A percentile compares a stretch with the other conserved stretches of the same genome.
These are phyloP conservation scores for Rotaria magnacalcarata DNA, from an alignment of 2,888 invertebrate species.

Conservation along the genomic window DNA sequence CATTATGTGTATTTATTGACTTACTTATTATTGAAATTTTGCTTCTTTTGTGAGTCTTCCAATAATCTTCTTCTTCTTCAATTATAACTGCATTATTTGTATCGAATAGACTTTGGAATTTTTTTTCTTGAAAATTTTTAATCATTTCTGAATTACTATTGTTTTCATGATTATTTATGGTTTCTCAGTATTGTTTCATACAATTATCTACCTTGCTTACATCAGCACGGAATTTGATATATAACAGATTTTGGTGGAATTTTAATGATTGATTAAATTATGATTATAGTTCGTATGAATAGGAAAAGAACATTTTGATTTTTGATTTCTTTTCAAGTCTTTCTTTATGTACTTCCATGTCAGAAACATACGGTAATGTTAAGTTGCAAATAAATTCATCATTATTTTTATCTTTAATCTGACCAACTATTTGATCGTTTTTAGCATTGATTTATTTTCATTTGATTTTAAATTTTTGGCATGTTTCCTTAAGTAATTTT, in stretches of 20 bases:
- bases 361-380: neutral
- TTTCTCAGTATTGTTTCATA: neutral
- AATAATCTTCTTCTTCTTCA: constrained; percentile 5
- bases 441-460: neutral
- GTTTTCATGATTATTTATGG: neutral
- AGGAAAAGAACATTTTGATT: neutral
- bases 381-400: neutral
- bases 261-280: neutral
- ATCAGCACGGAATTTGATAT: neutral
- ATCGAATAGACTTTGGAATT: neutral
- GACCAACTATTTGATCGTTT: too few species aligned
- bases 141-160: neutral
- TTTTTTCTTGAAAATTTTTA: neutral
- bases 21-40: neutral
- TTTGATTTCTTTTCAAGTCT: neutral
- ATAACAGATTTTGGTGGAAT: neutral
- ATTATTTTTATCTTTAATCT: neutral
- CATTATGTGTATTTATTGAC: neutral
- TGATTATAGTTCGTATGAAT: neutral
- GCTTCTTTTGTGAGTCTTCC: neutral
- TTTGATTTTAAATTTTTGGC: neutral
- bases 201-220: neutral
- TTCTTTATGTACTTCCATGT: neutral
- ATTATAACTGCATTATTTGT: neutral
- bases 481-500: neutral